phyloP scores from a whole-genome alignment of 2,888 invertebrate species.

The Aplocera efformata region DNA sequence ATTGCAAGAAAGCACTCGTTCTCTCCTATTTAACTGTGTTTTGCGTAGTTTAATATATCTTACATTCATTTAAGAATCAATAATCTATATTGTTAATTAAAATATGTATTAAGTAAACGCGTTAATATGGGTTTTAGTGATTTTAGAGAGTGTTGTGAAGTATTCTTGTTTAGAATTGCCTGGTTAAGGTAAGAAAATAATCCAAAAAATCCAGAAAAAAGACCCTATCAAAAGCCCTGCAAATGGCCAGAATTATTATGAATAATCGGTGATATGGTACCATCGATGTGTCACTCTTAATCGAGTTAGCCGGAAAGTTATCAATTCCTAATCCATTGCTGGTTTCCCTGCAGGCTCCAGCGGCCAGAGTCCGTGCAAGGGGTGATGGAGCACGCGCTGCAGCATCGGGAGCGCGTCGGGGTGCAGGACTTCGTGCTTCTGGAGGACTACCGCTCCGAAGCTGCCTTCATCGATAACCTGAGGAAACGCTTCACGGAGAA shows the following conservation, averaged over 20 bases:
- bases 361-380: conserved; percentile 68
- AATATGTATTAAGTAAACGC: too few relatives aligned
- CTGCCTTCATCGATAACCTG: conserved; percentile 92
- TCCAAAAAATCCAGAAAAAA: too few relatives aligned
- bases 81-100: too few relatives aligned
- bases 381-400: conserved; percentile 89
- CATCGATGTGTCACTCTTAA: too few relatives aligned
- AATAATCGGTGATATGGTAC: too few relatives aligned
- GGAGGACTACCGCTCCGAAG: conserved; percentile 90
- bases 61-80: too few relatives aligned
- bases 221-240: too few relatives aligned
- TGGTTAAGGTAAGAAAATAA: conserved; percentile 18
- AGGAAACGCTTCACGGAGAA: conserved; percentile 91
- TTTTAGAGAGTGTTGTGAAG: conserved; percentile 11
- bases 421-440: conserved; percentile 95
- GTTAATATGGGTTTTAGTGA: conserved; percentile 32
- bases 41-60: too few relatives aligned
- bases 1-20: conserved; percentile 3
- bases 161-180: conserved; percentile 20
- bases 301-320: too few relatives aligned
- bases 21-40: too few relatives aligned
- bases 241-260: too few relatives aligned
- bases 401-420: conserved; percentile 92
- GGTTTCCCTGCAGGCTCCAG: conserved; percentile 45
- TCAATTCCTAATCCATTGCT: conserved; percentile 13